Evolutionary conservation across 2,888 invertebrate genomes (phyloP), one percentile per base, ranked within the genome.

Genomic region (Cyclophora punctaria): DNA sequence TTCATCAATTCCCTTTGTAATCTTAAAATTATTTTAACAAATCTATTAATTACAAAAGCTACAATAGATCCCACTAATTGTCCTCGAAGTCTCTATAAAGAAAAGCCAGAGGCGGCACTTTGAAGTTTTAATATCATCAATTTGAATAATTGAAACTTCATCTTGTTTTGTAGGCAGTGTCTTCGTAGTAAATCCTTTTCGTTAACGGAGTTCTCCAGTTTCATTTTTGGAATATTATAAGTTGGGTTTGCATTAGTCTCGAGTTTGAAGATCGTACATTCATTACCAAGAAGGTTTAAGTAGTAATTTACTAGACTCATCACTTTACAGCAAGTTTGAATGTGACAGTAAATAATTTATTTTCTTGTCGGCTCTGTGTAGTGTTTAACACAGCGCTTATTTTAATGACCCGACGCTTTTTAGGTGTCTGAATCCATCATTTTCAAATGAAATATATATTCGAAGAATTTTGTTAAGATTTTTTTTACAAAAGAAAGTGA

Each of bases 121-220:
- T 77, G 70, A 78, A 78, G 71, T 78, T 76, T 66, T 70, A 73
- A 72, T 70, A 63, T 66, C 59, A 67, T 70, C 66, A 75, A 79
- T 77, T 78, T 72, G 74, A 73, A 76, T 79, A 79, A 79, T 77
- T 74, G 68, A 72, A 77, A 77, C 67, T 76, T 74, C 63, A 69
- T 67, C 64, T 67, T 72, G 67, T 73, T 71, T 71, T 60, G 67
- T 66, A 46, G 51, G 50, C 20, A 48, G 52, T 34, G 57, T 48
- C 57, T 64, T 51, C 48, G 46, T 62, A 64, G 62, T 63, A 59
- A 64, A 66, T 69, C 61, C 57, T 57, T 63, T 62, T 53, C 56
- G 53, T 62, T 53, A 60, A 55, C 57, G 56, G 49, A 59, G 63
- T 47, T 50, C 52, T 50, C 48, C 44, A 48, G 50, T 52, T 51